Conservation (phyloP, 2,797 vertebrate species). For the Sardinella longiceps region DNA sequence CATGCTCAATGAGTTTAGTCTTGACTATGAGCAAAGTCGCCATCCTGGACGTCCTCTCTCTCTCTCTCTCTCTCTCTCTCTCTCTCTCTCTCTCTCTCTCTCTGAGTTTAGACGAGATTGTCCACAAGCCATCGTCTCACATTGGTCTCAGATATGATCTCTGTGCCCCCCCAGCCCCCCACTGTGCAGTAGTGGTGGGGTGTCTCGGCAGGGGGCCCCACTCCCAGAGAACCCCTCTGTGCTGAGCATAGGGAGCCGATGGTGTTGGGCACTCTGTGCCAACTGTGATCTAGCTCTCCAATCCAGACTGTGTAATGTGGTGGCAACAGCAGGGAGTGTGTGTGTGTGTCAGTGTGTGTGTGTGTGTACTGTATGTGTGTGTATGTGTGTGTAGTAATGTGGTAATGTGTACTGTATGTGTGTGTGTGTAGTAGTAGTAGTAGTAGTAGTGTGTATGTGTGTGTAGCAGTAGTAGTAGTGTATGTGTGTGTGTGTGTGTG, state of each 20-base stretch:
- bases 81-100: no score
- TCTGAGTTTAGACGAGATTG: neutral
- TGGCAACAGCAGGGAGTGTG: neutral
- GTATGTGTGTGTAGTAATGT: slow-evolving; percentile 6
- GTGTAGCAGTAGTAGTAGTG: no score
- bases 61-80: no score
- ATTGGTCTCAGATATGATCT: no score
- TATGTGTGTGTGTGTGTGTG: neutral
- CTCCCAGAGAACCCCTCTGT: neutral
- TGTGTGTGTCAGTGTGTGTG: neutral
- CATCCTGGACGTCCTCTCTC: no score
- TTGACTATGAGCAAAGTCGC: no score
- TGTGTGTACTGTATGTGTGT: slow-evolving; percentile 6
- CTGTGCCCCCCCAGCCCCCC: no score
- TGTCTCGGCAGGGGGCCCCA: neutral
- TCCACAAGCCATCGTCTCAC: neutral
- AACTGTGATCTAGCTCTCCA: neutral
- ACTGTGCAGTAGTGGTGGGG: neutral
- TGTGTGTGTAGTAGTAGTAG: no score
- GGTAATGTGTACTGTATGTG: no score
- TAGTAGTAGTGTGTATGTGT: neutral
- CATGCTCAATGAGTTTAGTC: no score
- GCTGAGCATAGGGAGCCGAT: neutral
- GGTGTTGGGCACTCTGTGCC: neutral
- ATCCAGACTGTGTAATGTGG: neutral